Conservation (phyloP, 64 coral and sea anemone species). For the Hydrozoanthus tunicans region DNA sequence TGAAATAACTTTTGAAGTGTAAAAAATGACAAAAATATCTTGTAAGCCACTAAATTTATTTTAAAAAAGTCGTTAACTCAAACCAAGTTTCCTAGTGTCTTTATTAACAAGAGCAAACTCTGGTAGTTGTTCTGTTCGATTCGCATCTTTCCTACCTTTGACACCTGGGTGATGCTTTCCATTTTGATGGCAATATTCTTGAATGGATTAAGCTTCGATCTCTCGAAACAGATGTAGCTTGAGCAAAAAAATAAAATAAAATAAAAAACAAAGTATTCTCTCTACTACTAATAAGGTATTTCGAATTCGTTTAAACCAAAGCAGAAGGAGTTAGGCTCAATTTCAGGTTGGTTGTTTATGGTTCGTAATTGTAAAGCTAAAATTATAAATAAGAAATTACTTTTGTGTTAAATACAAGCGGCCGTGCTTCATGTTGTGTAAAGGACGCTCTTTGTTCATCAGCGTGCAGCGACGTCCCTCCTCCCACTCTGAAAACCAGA, state of each 20-base stretch:
- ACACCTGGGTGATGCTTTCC: conserved; percentile 26
- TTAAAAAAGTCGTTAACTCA: too few species aligned
- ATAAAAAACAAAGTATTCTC: not conserved
- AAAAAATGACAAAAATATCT: too few species aligned
- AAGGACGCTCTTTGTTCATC: conserved; percentile 79
- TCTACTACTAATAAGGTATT: not conserved
- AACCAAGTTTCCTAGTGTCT: too few species aligned
- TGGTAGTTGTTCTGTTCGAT: too few species aligned
- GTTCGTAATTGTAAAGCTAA: not conserved
- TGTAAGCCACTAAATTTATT: too few species aligned
- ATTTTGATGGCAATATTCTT: conserved; percentile 49
- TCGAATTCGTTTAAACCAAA: not conserved
- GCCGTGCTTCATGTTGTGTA: conserved; percentile 73
- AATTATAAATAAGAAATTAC: conserved; percentile 11
- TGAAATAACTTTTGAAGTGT: too few species aligned
- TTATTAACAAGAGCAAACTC: too few species aligned
- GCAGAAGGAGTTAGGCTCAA: not conserved
- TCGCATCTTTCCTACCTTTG: conserved; percentile 1
- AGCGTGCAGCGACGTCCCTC: conserved; percentile 76
- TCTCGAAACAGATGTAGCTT: conserved; percentile 55
- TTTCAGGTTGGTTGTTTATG: not conserved
- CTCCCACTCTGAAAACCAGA: conserved; percentile 66
- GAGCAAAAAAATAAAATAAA: not conserved
- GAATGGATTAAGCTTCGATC: conserved; percentile 45
- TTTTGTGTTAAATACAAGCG: conserved; percentile 71